phyloP scores from a whole-genome alignment of 2,888 invertebrate genomes.

The Cerastis leucographa region DNA sequence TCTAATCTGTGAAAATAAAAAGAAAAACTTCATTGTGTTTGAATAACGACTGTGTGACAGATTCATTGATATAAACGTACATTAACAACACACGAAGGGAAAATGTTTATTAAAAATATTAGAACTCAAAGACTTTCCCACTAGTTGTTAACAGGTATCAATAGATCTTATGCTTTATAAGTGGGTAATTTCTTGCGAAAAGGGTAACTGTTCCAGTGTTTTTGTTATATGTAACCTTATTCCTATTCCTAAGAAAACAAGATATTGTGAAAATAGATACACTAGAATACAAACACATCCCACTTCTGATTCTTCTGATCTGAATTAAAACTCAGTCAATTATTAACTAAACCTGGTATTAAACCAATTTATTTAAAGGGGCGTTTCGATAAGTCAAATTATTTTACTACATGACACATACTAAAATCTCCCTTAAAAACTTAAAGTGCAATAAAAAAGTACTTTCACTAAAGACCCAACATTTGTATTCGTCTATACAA shows the following conservation, averaged over 20 bases:
- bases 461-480: constrained; percentile 33
- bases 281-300: neutral
- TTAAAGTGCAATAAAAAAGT: constrained; percentile 50
- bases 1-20: constrained; percentile 3
- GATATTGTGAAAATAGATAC: neutral
- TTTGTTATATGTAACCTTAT: neutral
- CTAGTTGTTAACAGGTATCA: constrained; percentile 18
- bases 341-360: neutral
- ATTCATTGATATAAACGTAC: constrained; percentile 19
- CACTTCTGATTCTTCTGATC: neutral
- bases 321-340: neutral
- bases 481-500: constrained; percentile 34
- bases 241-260: neutral
- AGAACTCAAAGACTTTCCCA: constrained; percentile 12
- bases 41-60: constrained; percentile 33
- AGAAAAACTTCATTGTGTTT: constrained; percentile 29
- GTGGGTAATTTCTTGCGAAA: neutral
- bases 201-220: neutral
- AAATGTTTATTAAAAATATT: constrained; percentile 16
- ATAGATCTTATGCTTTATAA: constrained; percentile 21
- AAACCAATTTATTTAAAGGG: neutral
- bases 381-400: neutral
- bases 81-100: constrained; percentile 9
- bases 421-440: constrained; percentile 29
- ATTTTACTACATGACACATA: constrained; percentile 36